phyloP scores from a whole-genome alignment of 2,113 vertebrate species.

The Caloenas nicobarica region DNA sequence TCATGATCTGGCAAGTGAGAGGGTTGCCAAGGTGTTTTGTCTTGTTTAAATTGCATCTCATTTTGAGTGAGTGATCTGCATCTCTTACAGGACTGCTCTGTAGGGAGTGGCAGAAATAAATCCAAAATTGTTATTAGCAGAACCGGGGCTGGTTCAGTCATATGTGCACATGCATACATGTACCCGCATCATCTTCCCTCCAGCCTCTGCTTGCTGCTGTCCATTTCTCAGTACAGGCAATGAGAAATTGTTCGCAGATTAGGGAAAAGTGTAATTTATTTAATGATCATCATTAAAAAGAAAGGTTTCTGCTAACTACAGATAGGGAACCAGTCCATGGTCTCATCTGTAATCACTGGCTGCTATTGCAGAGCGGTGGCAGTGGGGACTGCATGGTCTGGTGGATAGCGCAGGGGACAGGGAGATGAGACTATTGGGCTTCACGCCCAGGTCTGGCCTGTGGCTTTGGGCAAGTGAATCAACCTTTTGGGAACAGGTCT shows the following conservation, averaged over 20 bases:
- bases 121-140: conserved; percentile 6
- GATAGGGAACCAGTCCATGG: not conserved
- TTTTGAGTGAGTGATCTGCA: conserved; percentile 43
- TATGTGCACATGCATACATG: not conserved
- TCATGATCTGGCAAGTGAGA: conserved; percentile 12
- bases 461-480: not conserved
- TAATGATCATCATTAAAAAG: conserved; percentile 46
- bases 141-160: not conserved
- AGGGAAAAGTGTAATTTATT: conserved; percentile 35
- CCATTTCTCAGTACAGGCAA: not conserved
- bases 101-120: conserved; percentile 48
- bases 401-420: not conserved
- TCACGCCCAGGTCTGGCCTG: not conserved
- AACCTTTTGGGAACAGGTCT: not conserved
- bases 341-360: conserved; percentile 26
- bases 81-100: conserved; percentile 35
- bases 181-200: not conserved
- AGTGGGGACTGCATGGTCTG: not conserved
- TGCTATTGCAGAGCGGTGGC: not conserved
- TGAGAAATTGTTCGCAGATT: not conserved
- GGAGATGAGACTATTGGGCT: not conserved
- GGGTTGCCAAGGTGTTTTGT: conserved; percentile 62
- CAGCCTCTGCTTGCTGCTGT: not conserved
- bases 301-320: conserved; percentile 36
- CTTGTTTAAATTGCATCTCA: conserved; percentile 55